Percentiles rank a stretch among this genome's conserved stretches.
These are phyloP conservation scores for Drosophila busckii DNA, from an alignment of 1,140 invertebrate genomes.

Conservation along the genomic window DNA sequence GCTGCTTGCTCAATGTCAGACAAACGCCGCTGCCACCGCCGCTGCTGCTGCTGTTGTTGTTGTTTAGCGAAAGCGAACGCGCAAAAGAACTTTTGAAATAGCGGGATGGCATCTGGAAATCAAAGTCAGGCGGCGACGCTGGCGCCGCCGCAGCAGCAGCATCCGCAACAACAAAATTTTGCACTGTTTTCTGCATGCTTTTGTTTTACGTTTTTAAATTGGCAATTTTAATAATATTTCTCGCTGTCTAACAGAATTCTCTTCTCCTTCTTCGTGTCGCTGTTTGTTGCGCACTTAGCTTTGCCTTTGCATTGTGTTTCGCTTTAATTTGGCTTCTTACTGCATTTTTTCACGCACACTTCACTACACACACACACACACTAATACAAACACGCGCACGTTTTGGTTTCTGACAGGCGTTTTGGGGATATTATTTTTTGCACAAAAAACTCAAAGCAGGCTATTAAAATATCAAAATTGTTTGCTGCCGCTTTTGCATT, in stretches of 20 bases:
- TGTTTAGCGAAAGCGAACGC: slow-evolving; percentile 75
- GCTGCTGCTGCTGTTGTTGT: slow-evolving; percentile 39
- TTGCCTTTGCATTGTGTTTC: slow-evolving; percentile 49
- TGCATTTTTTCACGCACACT: slow-evolving; percentile 59
- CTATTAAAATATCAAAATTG: slow-evolving; percentile 16
- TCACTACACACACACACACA: slow-evolving; percentile 15
- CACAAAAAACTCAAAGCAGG: slow-evolving; percentile 17
- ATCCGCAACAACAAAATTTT: slow-evolving; percentile 15
- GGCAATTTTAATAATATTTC: slow-evolving; percentile 11
- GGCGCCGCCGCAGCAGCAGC: slow-evolving; percentile 9
- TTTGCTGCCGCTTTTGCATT: slow-evolving; percentile 17
- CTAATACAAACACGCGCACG: not conserved
- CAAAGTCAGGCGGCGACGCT: slow-evolving; percentile 53
- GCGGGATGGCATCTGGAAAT: slow-evolving; percentile 76
- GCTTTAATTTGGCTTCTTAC: slow-evolving; percentile 34
- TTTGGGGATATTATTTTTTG: too few relatives aligned
- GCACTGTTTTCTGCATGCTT: slow-evolving; percentile 38
- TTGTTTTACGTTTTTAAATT: slow-evolving; percentile 2
- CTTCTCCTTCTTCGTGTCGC: slow-evolving; percentile 3
- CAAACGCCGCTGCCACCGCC: slow-evolving; percentile 31
- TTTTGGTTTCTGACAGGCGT: slow-evolving; percentile 24
- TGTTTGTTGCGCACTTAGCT: slow-evolving; percentile 8
- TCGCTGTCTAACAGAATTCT: not conserved
- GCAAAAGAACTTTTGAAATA: slow-evolving; percentile 78
- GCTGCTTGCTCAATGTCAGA: slow-evolving; percentile 60